These are phyloP conservation scores for Psittacula cyanocephala DNA, from an alignment of 2,113 vertebrate genomes.

Conservation along the genomic window DNA sequence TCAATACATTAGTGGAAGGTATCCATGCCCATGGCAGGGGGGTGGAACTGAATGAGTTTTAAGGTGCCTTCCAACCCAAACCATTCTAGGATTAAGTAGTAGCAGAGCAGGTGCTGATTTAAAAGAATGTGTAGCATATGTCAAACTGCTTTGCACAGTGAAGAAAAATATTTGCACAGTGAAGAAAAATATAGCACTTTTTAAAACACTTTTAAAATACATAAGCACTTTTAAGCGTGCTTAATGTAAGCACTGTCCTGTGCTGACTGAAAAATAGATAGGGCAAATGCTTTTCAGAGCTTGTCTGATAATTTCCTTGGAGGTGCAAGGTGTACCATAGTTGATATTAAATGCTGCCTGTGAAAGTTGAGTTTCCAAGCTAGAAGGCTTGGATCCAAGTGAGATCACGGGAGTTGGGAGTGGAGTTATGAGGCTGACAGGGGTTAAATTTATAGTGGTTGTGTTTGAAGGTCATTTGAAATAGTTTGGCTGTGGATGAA, in stretches of 20 bases:
- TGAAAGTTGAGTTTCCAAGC: not conserved
- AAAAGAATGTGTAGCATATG: not conserved
- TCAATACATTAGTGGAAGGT: not conserved
- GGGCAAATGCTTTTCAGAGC: not conserved
- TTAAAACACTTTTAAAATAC: not conserved
- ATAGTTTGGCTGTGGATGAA: not conserved
- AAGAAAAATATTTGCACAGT: not conserved
- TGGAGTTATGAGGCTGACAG: not conserved
- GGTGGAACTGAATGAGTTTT: not conserved
- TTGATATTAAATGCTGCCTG: not conserved
- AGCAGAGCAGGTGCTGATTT: not conserved
- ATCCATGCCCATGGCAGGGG: not conserved
- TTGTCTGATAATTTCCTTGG: not conserved
- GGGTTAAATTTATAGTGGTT: not conserved
- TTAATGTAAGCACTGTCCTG: not conserved
- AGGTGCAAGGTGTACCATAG: not conserved
- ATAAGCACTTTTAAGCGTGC: not conserved
- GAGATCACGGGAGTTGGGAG: not conserved
- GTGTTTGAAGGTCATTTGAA: not conserved
- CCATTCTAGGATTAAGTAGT: not conserved
- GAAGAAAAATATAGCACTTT: not conserved
- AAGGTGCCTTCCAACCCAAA: not conserved
- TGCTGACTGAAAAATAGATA: not conserved
- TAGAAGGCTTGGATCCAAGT: accelerated
- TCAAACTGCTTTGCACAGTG: not conserved